Percentiles rank a stretch among this genome's conserved stretches.
These are phyloP conservation scores for Phyllostomus discolor DNA, from an alignment of 2,113 vertebrate genomes.

Conservation along the genomic window DNA sequence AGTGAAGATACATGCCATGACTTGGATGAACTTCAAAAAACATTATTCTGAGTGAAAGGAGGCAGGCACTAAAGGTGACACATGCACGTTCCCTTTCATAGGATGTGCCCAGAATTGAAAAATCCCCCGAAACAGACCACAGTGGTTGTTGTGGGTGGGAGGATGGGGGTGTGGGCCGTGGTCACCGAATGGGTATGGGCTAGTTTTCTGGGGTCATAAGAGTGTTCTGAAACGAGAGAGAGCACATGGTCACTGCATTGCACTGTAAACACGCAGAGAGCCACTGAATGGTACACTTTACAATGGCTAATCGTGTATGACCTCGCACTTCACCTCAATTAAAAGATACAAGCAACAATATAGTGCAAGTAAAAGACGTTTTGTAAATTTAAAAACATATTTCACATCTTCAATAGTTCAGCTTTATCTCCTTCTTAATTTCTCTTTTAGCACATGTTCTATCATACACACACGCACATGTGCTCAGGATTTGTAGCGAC, in stretches of 20 bases:
- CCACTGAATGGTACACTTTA: not conserved
- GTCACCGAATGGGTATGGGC: not conserved
- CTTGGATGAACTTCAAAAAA: not conserved
- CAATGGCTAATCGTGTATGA: not conserved
- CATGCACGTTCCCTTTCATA: not conserved
- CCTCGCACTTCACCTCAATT: not conserved
- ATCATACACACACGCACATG: not conserved
- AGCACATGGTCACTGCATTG: not conserved
- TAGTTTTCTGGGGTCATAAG: not conserved
- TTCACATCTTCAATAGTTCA: not conserved
- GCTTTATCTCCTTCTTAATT: not conserved
- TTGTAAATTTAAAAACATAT: not conserved
- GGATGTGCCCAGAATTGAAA: not conserved
- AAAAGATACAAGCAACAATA: not conserved
- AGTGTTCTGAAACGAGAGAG: not conserved
- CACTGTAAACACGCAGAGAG: not conserved
- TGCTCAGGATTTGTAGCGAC: not conserved
- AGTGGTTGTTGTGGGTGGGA: not conserved
- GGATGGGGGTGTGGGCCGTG: rapidly evolving
- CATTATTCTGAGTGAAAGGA: not conserved
- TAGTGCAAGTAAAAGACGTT: not conserved
- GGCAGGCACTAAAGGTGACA: not conserved
- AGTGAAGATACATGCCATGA: not conserved
- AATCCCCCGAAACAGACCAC: too few relatives aligned
- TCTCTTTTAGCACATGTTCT: not conserved